Evolutionary conservation across 2,113 vertebrate species (phyloP), one percentile per base, ranked within the genome.

Genomic region (Diglossa brunneiventris): DNA sequence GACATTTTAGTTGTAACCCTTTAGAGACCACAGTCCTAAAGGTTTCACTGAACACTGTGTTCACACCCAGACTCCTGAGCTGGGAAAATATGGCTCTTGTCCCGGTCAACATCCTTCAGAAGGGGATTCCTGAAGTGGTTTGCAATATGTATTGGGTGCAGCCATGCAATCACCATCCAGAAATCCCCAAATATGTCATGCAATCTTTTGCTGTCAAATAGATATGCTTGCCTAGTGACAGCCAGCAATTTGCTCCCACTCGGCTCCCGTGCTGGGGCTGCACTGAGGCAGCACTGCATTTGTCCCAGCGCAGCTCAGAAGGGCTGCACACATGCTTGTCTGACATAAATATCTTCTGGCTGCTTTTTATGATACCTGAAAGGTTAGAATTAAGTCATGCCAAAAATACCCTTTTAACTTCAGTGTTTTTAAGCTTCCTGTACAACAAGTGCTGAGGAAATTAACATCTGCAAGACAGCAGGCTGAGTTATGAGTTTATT

Each of bases 1-100:
- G 95, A 95, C 56, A 1, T 94, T 95, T 97, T 85, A 20, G 4
- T 75, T 70, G 97, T 97, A 98, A 98, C 97, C 84, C 97, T 97
- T 97, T 96, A 86, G 64, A 94, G 41, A 63, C 87, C 56, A 19
- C 1, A 2, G 7, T 67, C 58, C 37, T 33, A 67, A 50, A 59
- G 49, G 31, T 56, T 87, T 73, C 55, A 22, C 27, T 3, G 47
- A 85, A n/a, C 49, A 20, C 31, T 7, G 2, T 11, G 10, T 35
- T 47, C 39, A 17, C 31, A 89, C 28, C 5, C 42, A 7, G 2
- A 6, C 67, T 88, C 72, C 77, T 47, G 9, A 33, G 50, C 50
- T 63, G 61, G 83, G 52, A 89, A 90, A 94, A 80, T 17, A 37
- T 0, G 6, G 26, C 24, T 80, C 66, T 23, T 37, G 18, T 49